These are phyloP conservation scores for Pseudois nayaur DNA, from an alignment of 2,113 vertebrate genomes.

Conservation along the genomic window DNA sequence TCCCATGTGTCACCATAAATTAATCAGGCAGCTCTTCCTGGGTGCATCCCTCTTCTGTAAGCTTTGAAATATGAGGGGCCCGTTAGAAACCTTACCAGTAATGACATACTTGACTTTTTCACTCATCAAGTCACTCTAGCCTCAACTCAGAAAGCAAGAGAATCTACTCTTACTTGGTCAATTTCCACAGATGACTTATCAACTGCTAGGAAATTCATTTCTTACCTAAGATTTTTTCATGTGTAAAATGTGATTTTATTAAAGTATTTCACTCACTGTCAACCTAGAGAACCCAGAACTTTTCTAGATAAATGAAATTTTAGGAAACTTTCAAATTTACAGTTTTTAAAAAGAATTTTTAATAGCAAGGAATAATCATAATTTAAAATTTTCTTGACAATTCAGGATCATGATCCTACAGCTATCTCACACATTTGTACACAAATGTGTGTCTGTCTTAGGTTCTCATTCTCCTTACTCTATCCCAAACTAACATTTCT, in stretches of 20 bases:
- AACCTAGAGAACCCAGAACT: neutral
- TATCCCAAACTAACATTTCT: neutral
- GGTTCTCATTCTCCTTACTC: neutral
- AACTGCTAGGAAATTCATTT: neutral
- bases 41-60: accelerated
- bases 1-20: neutral
- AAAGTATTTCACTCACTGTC: neutral
- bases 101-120: neutral
- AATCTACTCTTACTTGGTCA: neutral
- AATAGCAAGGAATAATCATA: neutral
- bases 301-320: neutral
- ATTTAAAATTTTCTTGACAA: neutral
- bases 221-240: neutral
- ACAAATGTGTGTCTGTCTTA: neutral
- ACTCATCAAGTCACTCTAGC: neutral
- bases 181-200: neutral
- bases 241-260: neutral
- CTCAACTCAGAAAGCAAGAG: neutral
- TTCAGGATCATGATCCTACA: neutral
- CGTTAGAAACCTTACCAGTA: neutral
- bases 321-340: neutral
- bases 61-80: neutral
- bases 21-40: neutral
- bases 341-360: neutral
- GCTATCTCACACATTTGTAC: neutral